A percentile compares a stretch with the other conserved stretches of the same genome.
phyloP scores from a whole-genome alignment of 2,797 vertebrate genomes.

The Picus viridis region DNA sequence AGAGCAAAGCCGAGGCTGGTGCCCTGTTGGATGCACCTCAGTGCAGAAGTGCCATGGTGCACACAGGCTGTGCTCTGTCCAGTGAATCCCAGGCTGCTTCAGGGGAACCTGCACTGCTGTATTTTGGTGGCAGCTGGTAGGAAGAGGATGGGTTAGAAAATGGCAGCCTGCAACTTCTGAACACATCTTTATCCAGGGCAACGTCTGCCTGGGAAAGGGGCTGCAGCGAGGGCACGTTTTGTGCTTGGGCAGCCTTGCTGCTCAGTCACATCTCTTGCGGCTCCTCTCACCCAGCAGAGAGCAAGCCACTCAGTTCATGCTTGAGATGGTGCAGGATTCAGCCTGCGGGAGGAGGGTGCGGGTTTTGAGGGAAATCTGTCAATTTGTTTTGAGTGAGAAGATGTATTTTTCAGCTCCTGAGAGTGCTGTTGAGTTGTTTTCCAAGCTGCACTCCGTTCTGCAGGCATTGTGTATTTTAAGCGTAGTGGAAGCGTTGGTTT shows the following conservation, averaged over 20 bases:
- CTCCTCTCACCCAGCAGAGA: not conserved
- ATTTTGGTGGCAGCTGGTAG: not conserved
- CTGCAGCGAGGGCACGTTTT: not conserved
- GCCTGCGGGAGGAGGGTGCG: constrained; percentile 25
- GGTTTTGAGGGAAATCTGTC: constrained; percentile 71
- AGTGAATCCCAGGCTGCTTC: not conserved
- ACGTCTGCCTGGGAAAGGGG: not conserved
- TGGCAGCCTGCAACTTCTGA: not conserved
- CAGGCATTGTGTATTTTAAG: constrained; percentile 64
- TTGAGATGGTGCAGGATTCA: constrained; percentile 43
- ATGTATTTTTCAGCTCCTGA: constrained; percentile 53
- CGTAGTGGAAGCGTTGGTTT: constrained; percentile 15
- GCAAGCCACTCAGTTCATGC: not conserved
- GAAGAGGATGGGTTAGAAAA: not conserved
- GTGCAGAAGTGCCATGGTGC: not conserved
- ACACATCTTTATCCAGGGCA: not conserved
- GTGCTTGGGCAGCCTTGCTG: constrained; percentile 6
- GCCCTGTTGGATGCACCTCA: not conserved
- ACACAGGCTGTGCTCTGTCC: not conserved
- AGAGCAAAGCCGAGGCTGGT: not conserved
- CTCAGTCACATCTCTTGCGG: not conserved
- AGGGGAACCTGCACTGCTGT: not conserved
- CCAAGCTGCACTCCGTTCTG: constrained; percentile 40
- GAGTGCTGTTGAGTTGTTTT: constrained; percentile 68
- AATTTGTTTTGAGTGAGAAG: constrained; percentile 47